Evolutionary conservation across 2,113 vertebrate genomes (phyloP).

Genomic region (Progne subis): DNA sequence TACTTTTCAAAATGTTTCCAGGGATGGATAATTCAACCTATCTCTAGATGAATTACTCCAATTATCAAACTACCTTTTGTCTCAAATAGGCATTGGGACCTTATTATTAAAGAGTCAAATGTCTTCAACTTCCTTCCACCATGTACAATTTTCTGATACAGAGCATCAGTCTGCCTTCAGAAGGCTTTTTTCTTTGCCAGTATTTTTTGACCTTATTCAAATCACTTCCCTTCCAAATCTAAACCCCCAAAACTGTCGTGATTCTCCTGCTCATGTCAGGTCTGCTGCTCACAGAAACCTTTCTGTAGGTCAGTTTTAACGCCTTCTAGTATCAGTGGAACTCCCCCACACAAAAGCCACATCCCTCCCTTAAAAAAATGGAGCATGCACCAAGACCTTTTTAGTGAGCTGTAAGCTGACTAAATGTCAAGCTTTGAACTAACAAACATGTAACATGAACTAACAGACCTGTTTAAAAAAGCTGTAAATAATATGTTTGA

Average conservation of each 20-base stretch:
- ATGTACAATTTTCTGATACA: neutral
- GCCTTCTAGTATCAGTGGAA: neutral
- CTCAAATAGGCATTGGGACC: neutral
- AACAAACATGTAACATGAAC: neutral
- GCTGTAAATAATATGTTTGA: neutral
- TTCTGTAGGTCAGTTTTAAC: neutral
- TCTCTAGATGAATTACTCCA: neutral
- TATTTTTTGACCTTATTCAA: neutral
- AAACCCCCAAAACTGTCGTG: neutral
- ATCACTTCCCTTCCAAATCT: neutral
- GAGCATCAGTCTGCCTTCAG: neutral
- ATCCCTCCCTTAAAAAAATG: neutral
- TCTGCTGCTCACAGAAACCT: neutral
- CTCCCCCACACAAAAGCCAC: accelerated
- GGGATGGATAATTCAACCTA: neutral
- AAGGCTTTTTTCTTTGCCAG: neutral
- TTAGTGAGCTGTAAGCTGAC: neutral
- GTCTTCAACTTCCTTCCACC: neutral
- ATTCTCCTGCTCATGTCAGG: neutral
- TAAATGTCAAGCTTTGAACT: neutral
- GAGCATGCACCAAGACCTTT: neutral
- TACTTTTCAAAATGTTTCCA: neutral
- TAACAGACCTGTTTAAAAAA: neutral
- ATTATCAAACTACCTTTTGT: neutral
- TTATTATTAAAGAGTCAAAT: neutral